Conservation (phyloP, 1,140 invertebrate genomes). For the Cheumatopsyche charites region DNA sequence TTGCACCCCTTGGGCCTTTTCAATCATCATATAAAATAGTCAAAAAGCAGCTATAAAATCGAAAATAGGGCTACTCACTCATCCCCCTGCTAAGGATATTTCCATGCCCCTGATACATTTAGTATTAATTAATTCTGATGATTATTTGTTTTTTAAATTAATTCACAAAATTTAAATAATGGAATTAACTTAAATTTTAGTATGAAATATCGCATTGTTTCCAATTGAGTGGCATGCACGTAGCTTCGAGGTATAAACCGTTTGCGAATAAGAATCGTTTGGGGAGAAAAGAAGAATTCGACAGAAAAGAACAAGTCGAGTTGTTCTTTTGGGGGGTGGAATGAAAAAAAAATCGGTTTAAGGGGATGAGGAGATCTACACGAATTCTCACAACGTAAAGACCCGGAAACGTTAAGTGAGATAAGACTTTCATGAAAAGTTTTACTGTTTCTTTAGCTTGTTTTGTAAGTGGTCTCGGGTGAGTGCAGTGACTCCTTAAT, state of each 20-base stretch:
- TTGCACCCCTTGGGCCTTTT: too few species aligned
- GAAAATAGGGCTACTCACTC: too few species aligned
- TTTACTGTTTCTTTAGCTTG: constrained; percentile 46
- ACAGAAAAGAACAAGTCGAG: constrained; percentile 13
- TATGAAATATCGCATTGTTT: background rate
- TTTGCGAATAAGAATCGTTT: background rate
- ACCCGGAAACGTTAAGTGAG: constrained; percentile 48
- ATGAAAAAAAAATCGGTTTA: constrained; percentile 22
- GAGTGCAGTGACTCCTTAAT: constrained; percentile 20
- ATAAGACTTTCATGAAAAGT: constrained; percentile 48
- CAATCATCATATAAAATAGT: too few species aligned
- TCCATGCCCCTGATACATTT: too few species aligned
- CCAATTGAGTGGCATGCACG: background rate
- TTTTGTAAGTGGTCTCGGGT: constrained; percentile 44
- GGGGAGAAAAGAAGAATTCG: constrained; percentile 16
- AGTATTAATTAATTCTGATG: too few species aligned
- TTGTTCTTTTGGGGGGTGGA: background rate
- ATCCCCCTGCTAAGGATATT: too few species aligned
- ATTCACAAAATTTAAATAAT: too few species aligned
- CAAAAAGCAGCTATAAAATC: too few species aligned
- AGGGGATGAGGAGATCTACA: constrained; percentile 32
- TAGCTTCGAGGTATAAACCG: constrained; percentile 1
- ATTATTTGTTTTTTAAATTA: too few species aligned
- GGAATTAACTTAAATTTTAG: too few species aligned
- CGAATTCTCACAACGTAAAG: constrained; percentile 50